phyloP scores from a whole-genome alignment of 1,140 invertebrate genomes.

The Temnothorax curvispinosus region DNA sequence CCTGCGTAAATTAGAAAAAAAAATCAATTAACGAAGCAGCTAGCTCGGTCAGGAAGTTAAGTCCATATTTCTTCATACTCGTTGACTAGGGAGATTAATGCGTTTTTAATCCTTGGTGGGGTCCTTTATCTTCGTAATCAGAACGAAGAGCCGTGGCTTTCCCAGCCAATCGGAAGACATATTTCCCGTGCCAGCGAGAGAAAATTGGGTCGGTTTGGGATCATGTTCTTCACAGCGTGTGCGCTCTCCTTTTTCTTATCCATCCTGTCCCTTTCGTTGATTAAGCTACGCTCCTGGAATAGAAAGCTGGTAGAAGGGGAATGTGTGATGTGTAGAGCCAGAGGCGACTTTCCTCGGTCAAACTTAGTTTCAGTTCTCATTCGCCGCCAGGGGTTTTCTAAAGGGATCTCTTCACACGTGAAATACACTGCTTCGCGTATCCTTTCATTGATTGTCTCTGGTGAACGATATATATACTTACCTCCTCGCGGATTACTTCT shows the following conservation, averaged over 20 bases:
- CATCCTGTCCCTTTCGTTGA: conserved; percentile 48
- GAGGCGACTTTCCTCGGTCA: conserved; percentile 7
- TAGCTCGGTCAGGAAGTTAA: background rate
- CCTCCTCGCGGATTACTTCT: background rate
- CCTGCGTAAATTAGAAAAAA: background rate
- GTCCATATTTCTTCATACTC: background rate
- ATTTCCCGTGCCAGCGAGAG: conserved; percentile 14
- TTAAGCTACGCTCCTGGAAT: conserved; percentile 52
- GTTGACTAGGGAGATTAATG: conserved; percentile 7
- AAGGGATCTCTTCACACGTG: conserved; percentile 17
- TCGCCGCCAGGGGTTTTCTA: conserved; percentile 19
- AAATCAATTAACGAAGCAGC: conserved; percentile 23
- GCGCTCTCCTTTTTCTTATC: conserved; percentile 23
- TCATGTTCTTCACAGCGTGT: conserved; percentile 16
- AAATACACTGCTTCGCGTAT: background rate
- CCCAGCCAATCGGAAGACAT: conserved; percentile 13
- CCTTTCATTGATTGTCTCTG: conserved; percentile 16
- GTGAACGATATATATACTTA: background rate
- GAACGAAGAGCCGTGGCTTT: background rate
- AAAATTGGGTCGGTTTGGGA: conserved; percentile 39
- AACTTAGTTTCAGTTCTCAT: conserved; percentile 16
- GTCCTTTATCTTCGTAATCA: conserved; percentile 2
- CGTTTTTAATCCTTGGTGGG: conserved; percentile 16
- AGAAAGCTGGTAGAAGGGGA: conserved; percentile 10
- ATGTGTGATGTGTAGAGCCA: background rate